A percentile compares a stretch with the other conserved stretches of the same genome.
phyloP scores from a whole-genome alignment of 1,140 invertebrate genomes.

The Chrysopa pallens region DNA sequence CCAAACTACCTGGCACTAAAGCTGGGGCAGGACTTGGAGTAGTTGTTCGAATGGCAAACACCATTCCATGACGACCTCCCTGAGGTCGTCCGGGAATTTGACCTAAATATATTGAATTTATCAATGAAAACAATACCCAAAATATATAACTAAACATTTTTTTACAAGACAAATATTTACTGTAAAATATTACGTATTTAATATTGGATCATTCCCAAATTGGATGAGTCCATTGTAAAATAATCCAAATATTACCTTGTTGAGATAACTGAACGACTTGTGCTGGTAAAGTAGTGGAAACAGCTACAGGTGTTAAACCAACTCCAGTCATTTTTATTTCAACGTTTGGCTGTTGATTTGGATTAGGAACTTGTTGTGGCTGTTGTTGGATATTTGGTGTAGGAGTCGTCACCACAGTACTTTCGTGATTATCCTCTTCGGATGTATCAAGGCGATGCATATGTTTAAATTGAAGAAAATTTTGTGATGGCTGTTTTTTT shows the following conservation, averaged over 20 bases:
- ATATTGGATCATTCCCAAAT: too few species aligned
- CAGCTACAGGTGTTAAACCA: constrained; percentile 38
- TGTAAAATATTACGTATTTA: too few species aligned
- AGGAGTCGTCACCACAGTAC: constrained; percentile 7
- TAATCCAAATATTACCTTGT: constrained; percentile 24
- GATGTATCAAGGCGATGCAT: constrained; percentile 53
- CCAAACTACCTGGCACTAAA: constrained; percentile 23
- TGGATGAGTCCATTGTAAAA: too few species aligned
- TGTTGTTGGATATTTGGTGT: background rate
- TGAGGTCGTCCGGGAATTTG: constrained; percentile 42
- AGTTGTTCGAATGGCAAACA: constrained; percentile 38
- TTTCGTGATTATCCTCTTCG: constrained; percentile 35
- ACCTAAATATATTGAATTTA: constrained; percentile 21
- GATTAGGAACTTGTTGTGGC: background rate
- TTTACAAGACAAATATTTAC: background rate
- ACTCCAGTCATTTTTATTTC: constrained; percentile 46
- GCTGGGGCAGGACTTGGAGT: constrained; percentile 37
- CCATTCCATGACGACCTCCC: constrained; percentile 48
- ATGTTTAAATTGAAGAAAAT: constrained; percentile 55
- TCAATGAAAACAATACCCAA: constrained; percentile 1
- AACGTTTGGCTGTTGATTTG: constrained; percentile 15
- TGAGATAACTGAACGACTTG: constrained; percentile 36
- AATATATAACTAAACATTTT: constrained; percentile 1
- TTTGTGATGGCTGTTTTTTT: constrained; percentile 51
- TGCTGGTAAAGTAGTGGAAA: constrained; percentile 37